Evolutionary conservation across 2,113 vertebrate genomes (phyloP), one percentile per base, ranked within the genome.

Genomic region (Campylomormyrus numenius): DNA sequence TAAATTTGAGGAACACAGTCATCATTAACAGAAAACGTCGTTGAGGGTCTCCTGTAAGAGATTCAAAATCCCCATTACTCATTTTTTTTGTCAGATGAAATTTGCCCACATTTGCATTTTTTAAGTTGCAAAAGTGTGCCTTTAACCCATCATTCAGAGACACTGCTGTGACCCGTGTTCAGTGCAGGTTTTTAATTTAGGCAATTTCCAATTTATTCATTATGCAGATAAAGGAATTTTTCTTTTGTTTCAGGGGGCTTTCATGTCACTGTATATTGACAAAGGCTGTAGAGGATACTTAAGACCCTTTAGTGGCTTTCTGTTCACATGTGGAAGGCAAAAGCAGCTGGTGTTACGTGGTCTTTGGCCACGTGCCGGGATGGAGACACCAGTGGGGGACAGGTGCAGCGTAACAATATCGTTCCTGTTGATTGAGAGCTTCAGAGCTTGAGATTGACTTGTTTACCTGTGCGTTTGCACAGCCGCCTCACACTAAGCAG

Each of bases 391-490:
- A 27, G 45, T 7, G 6, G 17, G 27, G 10, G 45, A 53, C 83
- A 52, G 83, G 66, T 90, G 89, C 62, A 77, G 85, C 9, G 1
- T 31, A 42, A 66, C 66, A 50, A 42, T 49, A 88, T 42, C 17
- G n/a, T 31, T 21, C 49, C 85, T 52, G 83, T 48, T 77, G 58
- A 90, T 77, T 88, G 66, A 88, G 89, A 5, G 17, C 80, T 11
- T 5, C 21, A 21, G 80, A 52, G 85, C 49, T 85, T 24, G n/a
- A 42, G 87, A 84, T 24, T 66, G 89, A 49, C 42, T 35, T 70
- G 85, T 70, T 88, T 90, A 88, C 89, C 89, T 88, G 85, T 87
- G 35, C 49, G 31, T 45, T 87, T 77, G 85, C 66, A 31, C 89
- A 77, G 10, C 35, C 85, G 70, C 62, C 21, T 74, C 58, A 9